Evolutionary conservation across 2,888 invertebrate genomes (phyloP), one percentile per base, ranked within the genome.

Genomic region (Junonia oenone): DNA sequence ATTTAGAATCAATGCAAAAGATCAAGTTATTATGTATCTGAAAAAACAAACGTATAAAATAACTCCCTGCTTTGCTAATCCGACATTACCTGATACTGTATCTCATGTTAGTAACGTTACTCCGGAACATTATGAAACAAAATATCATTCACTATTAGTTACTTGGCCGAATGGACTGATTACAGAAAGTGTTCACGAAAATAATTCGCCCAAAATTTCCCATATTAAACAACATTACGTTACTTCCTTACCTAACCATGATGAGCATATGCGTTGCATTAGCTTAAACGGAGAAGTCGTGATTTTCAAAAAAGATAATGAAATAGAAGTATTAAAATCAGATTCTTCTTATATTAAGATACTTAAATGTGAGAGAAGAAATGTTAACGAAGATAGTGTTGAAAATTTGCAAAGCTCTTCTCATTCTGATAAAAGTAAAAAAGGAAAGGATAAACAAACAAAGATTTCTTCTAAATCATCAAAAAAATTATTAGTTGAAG

Each of bases 111-210:
- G 51, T 50, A 58, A 56, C 31, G 55, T 55, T 13, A 47, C 61
- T 3, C 59, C 59, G 29, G 52, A 65, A 52, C 51, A 69, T 52
- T 67, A 66, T 59, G 77, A 78, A 68, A 68, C 62, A 1, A 70
- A 69, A 63, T 85, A 68, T 68, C 71, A 87, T 67, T 78, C 83
- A 1, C 62, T 89, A 35, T 72, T 64, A 59, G 63, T 87, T 15
- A 83, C 88, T 2, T 90, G 88, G 85, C 88, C 89, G 1, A 90
- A 87, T 61, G 90, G 90, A 1, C 74, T 83, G 29, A 73, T 87
- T 6, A 83, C 83, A 6, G 84, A 89, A 67, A 83, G 74, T 55
- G 74, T 90, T 15, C 72, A 88, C 64, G 75, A 78, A 59, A 59
- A 70, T 2, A 81, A 84, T 64, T 80, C 81, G 1, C 56, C 73